phyloP scores from a whole-genome alignment of 1,140 invertebrate genomes.

The Drosophila bocki region DNA sequence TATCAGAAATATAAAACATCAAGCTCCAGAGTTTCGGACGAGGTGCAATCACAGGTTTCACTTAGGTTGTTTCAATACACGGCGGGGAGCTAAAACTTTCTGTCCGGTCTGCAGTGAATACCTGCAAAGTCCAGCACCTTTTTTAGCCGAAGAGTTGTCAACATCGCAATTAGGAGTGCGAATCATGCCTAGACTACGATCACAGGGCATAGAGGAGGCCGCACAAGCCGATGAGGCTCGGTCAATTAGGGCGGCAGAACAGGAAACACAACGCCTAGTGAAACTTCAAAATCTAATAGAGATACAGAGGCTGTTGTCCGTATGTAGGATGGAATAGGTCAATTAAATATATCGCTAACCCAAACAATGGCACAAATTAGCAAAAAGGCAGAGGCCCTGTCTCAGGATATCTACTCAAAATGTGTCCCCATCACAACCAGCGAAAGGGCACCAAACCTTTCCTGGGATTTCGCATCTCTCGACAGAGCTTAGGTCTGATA shows the following conservation, averaged over 20 bases:
- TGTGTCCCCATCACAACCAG: neutral
- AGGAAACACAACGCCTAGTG: neutral
- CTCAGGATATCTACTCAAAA: neutral
- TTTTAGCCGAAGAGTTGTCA: neutral
- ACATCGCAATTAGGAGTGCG: neutral
- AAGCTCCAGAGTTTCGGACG: neutral
- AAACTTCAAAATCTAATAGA: neutral
- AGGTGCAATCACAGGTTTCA: neutral
- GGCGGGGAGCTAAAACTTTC: neutral
- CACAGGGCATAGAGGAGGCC: neutral
- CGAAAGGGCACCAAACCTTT: conserved; percentile 3
- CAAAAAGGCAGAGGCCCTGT: neutral
- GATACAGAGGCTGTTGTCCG: neutral
- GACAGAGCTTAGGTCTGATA: conserved; percentile 3
- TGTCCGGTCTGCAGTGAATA: neutral
- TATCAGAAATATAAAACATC: neutral
- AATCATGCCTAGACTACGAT: neutral
- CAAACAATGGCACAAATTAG: neutral
- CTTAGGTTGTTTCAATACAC: neutral
- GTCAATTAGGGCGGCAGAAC: neutral
- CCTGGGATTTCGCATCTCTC: neutral
- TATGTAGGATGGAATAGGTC: neutral
- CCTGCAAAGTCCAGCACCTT: neutral
- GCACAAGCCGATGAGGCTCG: neutral
- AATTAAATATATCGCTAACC: neutral